Base-by-base conservation (phyloP, 2,888 invertebrate species). In the Romanomermis culicivorax region DNA sequence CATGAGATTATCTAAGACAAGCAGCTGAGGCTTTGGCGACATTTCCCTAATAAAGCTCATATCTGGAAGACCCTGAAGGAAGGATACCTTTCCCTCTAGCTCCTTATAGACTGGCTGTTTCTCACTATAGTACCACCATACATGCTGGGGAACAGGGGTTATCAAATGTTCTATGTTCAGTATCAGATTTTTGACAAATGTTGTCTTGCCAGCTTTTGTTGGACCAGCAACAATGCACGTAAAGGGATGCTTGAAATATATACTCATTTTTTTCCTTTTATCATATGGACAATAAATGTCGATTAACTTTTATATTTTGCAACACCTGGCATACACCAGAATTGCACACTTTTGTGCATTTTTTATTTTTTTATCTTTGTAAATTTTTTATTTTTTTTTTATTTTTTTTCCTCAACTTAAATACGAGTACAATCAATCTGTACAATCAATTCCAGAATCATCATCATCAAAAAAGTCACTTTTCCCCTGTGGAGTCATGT, bases 151-250 rank as follows among this genome's bases (percentile, higher is more conserved):
- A n/a, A 14, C 20, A 4, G 17, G 47, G 47, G 4, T 47, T 20
- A 47, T 47, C 47, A 47, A 4, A 7, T 47, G 47, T n/a, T 47
- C 47, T 47, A 24, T 24, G 47, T 14, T 20, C 7, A 7, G 4
- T 7, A 47, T n/a, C 20, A 47, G n/a, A 7, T 47, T 47, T 11
- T n/a, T 20, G 7, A 47, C 47, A 47, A 47, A 47, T 4, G 47
- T 47, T 47, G 47, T 47, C 20, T 47, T 47, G 47, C 47, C 47
- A 11, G 47, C 47, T 20, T 47, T 47, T 14, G 47, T 47, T 4
- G 47, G 47, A 4, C 20, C 47, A 11, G 47, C 47, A 20, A 47
- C 47, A 20, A 47, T 47, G 23, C 47, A 47, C 4, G 47, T 47
- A n/a, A 47, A 47, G 17, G 47, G 47, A 20, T 47, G 47, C 20